Percentiles rank a stretch among this genome's conserved stretches.
Conservation (phyloP, 92 coral and sea anemone species). For the Phenganax marumi region DNA sequence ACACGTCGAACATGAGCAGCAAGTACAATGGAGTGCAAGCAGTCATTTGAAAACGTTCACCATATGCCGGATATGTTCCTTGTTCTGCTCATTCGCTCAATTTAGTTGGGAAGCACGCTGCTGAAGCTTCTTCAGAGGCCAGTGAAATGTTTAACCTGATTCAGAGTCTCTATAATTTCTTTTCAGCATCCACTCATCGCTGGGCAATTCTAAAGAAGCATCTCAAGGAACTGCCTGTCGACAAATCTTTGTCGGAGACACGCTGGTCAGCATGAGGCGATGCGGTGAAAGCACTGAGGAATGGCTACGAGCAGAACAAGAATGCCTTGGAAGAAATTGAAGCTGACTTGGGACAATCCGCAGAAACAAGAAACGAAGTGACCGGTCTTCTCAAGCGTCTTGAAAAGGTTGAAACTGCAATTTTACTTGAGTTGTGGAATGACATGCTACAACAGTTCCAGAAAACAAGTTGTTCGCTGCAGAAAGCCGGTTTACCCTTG, state of each 20-base stretch:
- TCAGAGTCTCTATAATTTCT: constrained; percentile 15
- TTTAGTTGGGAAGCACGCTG: background rate
- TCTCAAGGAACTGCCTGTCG: constrained; percentile 16
- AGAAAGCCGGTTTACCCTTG: constrained; percentile 2
- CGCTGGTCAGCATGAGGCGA: constrained; percentile 37
- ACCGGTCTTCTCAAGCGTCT: background rate
- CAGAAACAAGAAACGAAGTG: constrained; percentile 12
- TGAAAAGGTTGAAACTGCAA: background rate
- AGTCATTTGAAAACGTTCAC: no score
- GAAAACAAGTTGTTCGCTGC: constrained; percentile 11
- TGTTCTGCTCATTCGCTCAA: background rate
- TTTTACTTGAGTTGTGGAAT: constrained; percentile 15
- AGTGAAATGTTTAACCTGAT: constrained; percentile 8
- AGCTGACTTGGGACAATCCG: background rate
- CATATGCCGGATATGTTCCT: background rate
- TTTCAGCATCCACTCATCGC: constrained; percentile 29
- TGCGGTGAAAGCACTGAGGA: constrained; percentile 13
- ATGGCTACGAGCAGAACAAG: constrained; percentile 18
- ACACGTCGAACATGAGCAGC: constrained; percentile 14
- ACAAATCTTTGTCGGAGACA: constrained; percentile 22
- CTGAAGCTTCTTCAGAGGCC: constrained; percentile 22
- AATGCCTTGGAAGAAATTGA: constrained; percentile 1
- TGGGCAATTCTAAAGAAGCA: constrained; percentile 11
- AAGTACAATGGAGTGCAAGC: background rate
- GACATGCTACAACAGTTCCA: constrained; percentile 23